These are phyloP conservation scores for Phlogophora meticulosa DNA, from an alignment of 2,888 invertebrate genomes.

Conservation along the genomic window DNA sequence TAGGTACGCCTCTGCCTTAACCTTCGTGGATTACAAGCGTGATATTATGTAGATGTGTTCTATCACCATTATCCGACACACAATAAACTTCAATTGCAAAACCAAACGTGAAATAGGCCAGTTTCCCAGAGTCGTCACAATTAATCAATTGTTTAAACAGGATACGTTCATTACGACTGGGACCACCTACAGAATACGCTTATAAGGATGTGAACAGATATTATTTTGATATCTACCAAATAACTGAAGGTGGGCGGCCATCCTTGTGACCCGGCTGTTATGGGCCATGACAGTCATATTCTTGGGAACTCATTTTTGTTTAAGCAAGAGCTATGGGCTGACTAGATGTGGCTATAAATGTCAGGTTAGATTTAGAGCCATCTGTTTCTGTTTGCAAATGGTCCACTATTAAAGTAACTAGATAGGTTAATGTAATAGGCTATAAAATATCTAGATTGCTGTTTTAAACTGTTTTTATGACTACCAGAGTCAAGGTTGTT, in stretches of 20 bases:
- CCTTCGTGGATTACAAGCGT: too few species aligned
- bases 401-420: not conserved
- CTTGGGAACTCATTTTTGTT: slow-evolving; percentile 5
- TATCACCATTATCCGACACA: not conserved
- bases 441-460: slow-evolving; percentile 16
- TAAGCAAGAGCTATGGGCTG: slow-evolving; percentile 43
- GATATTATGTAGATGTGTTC: too few species aligned
- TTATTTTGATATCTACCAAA: slow-evolving; percentile 60
- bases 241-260: slow-evolving; percentile 59
- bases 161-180: slow-evolving; percentile 72
- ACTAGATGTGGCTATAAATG: slow-evolving; percentile 18
- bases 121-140: slow-evolving; percentile 69
- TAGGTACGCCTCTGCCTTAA: too few species aligned
- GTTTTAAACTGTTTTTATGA: slow-evolving; percentile 21
- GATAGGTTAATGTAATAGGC: slow-evolving; percentile 7
- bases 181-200: slow-evolving; percentile 74
- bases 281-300: slow-evolving; percentile 24
- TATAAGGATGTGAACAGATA: slow-evolving; percentile 76
- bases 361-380: slow-evolving; percentile 34
- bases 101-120: slow-evolving; percentile 60
- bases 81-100: slow-evolving; percentile 20
- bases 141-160: slow-evolving; percentile 77
- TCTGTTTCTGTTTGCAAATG: slow-evolving; percentile 38
- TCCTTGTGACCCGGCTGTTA: slow-evolving; percentile 42
- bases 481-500: slow-evolving; percentile 5